Evolutionary conservation across 2,888 invertebrate genomes (phyloP), one percentile per base, ranked within the genome.

Genomic region (Stenodera caucasica): DNA sequence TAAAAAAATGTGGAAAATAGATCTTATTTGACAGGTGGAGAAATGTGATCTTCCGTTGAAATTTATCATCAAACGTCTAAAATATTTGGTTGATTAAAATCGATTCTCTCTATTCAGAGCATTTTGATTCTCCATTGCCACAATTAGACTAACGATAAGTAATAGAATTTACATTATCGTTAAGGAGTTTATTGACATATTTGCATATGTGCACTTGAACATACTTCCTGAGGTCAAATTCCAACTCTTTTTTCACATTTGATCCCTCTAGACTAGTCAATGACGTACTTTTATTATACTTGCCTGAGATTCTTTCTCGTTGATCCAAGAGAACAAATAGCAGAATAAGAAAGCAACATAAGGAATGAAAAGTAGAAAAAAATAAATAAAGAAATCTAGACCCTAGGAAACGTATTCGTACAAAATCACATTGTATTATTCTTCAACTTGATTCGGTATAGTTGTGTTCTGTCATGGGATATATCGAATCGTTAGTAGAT

Each of bases 401-500:
- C 45, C 21, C 23, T 45, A 23, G 45, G 21, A 45, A 45, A 45
- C 23, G 45, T 45, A 45, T 45, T 45, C 45, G 45, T 12, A 23
- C 23, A 45, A 45, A 45, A 45, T 45, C 23, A 23, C 23, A 45
- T 45, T 45, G 45, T 45, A 45, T 45, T 45, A 45, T 45, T 45
- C 23, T 23, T 45, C 12, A 45, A 45, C 45, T 45, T 45, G 45
- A 45, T 23, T 45, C 21, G 21, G 21, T 2, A 45, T 21, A 45
- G 45, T 45, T 45, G 45, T 45, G 45, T 7, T 45, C 45, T 45
- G 12, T 45, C 45, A 45, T 45, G 21, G 21, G 35, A 53, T 53
- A 53, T 35, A 35, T 52, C 33, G 52, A 32, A 52, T 53, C 53
- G 30, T 53, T 53, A 53, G 32, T 53, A 4, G 18, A 53, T 23